Evolutionary conservation across 2,113 vertebrate species (phyloP).

Genomic region (Crotalus tigris): DNA sequence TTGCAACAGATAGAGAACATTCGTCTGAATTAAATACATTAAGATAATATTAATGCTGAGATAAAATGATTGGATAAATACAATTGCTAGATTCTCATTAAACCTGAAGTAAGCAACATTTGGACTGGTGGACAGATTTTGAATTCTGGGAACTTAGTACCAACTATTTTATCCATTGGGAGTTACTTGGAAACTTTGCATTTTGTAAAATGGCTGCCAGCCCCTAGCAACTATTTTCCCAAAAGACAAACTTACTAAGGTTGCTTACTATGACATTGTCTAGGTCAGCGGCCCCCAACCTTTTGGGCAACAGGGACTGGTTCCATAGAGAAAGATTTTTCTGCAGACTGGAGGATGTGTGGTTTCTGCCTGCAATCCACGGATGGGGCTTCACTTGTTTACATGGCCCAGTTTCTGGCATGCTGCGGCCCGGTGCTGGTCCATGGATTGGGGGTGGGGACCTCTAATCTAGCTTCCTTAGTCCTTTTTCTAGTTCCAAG

Average conservation of each 20-base stretch:
- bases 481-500: neutral
- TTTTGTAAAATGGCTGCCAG: neutral
- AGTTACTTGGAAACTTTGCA: neutral
- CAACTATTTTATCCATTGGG: neutral
- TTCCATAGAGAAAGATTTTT: no score
- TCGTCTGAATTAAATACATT: conserved; percentile 17
- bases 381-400: no score
- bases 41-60: neutral
- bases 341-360: no score
- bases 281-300: neutral
- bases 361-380: no score
- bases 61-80: neutral
- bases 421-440: no score
- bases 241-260: neutral
- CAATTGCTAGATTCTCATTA: conserved; percentile 11
- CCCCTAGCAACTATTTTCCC: neutral
- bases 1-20: neutral
- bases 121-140: neutral
- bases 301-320: no score
- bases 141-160: neutral
- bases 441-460: no score
- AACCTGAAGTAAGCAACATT: neutral
- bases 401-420: no score
- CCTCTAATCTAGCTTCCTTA: neutral
- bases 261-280: neutral